Percentiles rank a stretch among this genome's conserved stretches.
phyloP scores from a whole-genome alignment of 2,888 invertebrate genomes.

The Zeuzera pyrina region DNA sequence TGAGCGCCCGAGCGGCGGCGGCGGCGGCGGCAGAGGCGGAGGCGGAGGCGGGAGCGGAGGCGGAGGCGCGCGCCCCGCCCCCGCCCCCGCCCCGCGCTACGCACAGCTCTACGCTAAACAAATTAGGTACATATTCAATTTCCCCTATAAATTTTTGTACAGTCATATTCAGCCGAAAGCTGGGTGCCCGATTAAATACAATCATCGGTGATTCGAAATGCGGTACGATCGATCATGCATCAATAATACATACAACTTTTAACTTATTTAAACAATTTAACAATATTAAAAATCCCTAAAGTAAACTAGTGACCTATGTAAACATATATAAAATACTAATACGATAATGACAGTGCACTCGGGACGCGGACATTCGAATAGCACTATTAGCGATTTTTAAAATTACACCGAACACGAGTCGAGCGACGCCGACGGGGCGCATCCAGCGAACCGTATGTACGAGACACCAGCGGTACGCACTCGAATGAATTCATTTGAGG shows the following conservation, averaged over 20 bases:
- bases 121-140: too few relatives aligned
- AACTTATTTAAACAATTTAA: constrained; percentile 71
- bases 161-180: constrained; percentile 64
- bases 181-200: constrained; percentile 59
- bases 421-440: constrained; percentile 17
- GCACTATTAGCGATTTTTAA: constrained; percentile 31
- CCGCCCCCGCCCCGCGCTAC: constrained; percentile 22
- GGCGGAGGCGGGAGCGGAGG: too few relatives aligned
- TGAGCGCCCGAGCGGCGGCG: constrained; percentile 33
- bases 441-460: constrained; percentile 17
- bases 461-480: background rate
- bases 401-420: constrained; percentile 22
- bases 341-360: constrained; percentile 47
- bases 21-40: constrained; percentile 11
- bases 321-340: constrained; percentile 56
- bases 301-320: constrained; percentile 62
- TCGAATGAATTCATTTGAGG: constrained; percentile 27
- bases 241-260: constrained; percentile 65
- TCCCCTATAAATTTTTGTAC: constrained; percentile 63
- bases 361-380: constrained; percentile 35
- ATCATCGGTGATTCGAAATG: constrained; percentile 50
- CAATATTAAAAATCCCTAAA: constrained; percentile 61
- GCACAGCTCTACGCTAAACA: constrained; percentile 39
- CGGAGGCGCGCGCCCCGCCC: constrained; percentile 6
- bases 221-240: constrained; percentile 59